Conservation (phyloP, 2,113 vertebrate genomes). For the Pampusana beccarii region DNA sequence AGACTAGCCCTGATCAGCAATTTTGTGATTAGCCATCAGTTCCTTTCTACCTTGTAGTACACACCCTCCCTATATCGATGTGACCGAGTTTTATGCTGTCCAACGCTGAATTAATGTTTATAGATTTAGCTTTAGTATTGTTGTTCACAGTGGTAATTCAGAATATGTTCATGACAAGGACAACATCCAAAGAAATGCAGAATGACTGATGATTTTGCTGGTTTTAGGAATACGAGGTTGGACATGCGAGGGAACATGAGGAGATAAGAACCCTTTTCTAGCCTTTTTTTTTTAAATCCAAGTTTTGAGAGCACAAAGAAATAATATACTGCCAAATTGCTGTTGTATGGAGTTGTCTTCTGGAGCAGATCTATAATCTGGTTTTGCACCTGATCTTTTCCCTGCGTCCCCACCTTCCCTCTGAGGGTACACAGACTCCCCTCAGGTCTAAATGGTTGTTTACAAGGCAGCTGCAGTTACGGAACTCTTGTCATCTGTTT, state of each 20-base stretch:
- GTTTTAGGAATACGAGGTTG: background rate
- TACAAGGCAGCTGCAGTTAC: background rate
- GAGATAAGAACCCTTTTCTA: background rate
- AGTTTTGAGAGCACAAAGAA: background rate
- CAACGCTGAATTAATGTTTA: background rate
- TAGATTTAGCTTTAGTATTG: background rate
- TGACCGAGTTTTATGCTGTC: background rate
- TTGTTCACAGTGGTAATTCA: background rate
- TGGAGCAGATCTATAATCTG: background rate
- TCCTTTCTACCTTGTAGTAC: background rate
- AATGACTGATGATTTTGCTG: background rate
- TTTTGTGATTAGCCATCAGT: background rate
- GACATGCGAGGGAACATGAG: background rate
- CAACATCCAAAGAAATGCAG: background rate
- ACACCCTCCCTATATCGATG: background rate
- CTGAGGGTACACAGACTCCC: background rate
- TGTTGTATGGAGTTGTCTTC: background rate
- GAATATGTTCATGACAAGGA: accelerated
- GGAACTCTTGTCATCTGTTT: background rate
- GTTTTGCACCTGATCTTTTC: background rate
- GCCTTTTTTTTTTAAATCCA: background rate
- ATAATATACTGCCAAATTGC: background rate
- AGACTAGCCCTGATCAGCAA: background rate
- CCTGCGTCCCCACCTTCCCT: background rate
- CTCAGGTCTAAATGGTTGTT: background rate